phyloP scores from a whole-genome alignment of 2,888 invertebrate species.

The Lymantria dispar region DNA sequence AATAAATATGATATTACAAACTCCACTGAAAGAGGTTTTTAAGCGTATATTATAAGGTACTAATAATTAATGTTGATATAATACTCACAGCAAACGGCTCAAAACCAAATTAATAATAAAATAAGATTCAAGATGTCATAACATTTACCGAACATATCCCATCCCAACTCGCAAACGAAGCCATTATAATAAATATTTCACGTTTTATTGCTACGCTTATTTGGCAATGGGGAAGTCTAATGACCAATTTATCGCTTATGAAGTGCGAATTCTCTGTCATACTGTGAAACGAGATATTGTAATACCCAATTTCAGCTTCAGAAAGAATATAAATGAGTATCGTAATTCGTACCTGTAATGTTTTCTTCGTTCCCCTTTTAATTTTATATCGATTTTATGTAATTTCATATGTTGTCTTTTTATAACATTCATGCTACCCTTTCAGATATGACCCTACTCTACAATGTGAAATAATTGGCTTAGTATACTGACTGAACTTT shows the following conservation, averaged over 20 bases:
- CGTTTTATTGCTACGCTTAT: slow-evolving; percentile 65
- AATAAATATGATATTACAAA: no score
- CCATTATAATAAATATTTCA: slow-evolving; percentile 66
- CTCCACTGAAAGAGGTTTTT: no score
- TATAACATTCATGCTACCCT: no score
- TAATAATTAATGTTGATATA: not conserved
- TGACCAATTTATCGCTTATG: slow-evolving; percentile 79
- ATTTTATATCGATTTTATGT: not conserved
- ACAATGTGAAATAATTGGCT: no score
- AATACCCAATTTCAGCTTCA: slow-evolving; percentile 72
- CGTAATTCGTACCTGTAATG: slow-evolving; percentile 51
- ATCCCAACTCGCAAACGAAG: slow-evolving; percentile 21
- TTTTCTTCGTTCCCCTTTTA: slow-evolving; percentile 23
- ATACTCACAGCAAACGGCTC: not conserved
- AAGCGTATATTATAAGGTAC: not conserved
- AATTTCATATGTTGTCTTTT: no score
- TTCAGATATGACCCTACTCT: no score
- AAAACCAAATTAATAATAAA: not conserved
- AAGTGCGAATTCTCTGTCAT: slow-evolving; percentile 79
- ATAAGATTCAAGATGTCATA: not conserved
- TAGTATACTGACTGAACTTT: no score
- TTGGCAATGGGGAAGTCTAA: slow-evolving; percentile 62
- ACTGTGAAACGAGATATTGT: slow-evolving; percentile 71
- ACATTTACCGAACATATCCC: not conserved
- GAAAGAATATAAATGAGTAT: slow-evolving; percentile 71